These are phyloP conservation scores for Oscheius sp. DNA, from an alignment of 2,888 invertebrate genomes.

Conservation along the genomic window DNA sequence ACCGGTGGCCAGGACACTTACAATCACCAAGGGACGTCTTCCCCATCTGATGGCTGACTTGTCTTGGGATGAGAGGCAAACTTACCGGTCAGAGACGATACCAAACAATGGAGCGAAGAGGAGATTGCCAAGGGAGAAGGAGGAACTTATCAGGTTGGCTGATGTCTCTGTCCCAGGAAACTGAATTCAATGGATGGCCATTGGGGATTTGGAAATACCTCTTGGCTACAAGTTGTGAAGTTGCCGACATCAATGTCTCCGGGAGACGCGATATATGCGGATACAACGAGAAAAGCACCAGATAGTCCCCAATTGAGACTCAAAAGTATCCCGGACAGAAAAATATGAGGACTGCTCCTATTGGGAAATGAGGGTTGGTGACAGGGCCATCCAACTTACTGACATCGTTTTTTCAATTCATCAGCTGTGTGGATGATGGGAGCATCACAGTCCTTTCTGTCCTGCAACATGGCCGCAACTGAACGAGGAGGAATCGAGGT, in stretches of 20 bases:
- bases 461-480: no score
- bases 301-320: slow-evolving; percentile 38
- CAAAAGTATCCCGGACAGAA: slow-evolving; percentile 21
- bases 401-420: slow-evolving; percentile 13
- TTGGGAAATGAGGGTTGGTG: background rate
- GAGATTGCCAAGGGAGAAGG: slow-evolving; percentile 30
- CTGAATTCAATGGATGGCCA: background rate
- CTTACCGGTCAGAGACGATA: slow-evolving; percentile 20
- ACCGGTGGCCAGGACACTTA: slow-evolving; percentile 28
- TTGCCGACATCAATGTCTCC: slow-evolving; percentile 12
- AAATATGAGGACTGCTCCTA: slow-evolving; percentile 28
- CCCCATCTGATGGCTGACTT: slow-evolving; percentile 23
- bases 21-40: slow-evolving; percentile 15
- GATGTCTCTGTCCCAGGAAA: slow-evolving; percentile 2
- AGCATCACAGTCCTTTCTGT: background rate
- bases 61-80: background rate
- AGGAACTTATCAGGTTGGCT: slow-evolving; percentile 12
- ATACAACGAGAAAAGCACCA: slow-evolving; percentile 30
- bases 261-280: slow-evolving; percentile 31
- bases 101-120: slow-evolving; percentile 12
- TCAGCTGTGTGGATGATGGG: background rate
- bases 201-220: background rate
- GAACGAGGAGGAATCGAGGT: background rate
- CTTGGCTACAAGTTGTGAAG: slow-evolving; percentile 11
- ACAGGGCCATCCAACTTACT: background rate